phyloP scores from a whole-genome alignment of 2,888 invertebrate genomes.

The Alsophila aescularia region DNA sequence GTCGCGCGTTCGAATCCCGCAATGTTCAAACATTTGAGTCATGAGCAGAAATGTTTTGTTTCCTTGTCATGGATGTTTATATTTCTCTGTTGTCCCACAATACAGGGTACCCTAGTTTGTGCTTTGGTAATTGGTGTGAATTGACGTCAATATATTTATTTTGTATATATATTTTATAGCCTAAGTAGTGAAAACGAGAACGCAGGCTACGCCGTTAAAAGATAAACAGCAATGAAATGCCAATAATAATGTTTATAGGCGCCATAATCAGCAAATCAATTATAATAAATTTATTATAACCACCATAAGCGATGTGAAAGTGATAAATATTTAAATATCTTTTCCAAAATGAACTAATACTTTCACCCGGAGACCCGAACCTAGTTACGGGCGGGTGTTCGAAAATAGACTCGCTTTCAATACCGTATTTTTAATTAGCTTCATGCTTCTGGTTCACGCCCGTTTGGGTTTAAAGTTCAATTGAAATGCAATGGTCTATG shows the following conservation, averaged over 20 bases:
- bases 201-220: neutral
- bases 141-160: too few relatives aligned
- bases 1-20: too few relatives aligned
- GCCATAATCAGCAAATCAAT: conserved; percentile 18
- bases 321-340: conserved; percentile 35
- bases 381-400: conserved; percentile 18
- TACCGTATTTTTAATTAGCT: conserved; percentile 30
- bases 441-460: conserved; percentile 15
- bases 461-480: conserved; percentile 16
- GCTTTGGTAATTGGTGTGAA: too few relatives aligned
- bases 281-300: too few relatives aligned
- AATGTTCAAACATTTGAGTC: too few relatives aligned
- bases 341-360: conserved; percentile 30
- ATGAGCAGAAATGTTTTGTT: too few relatives aligned
- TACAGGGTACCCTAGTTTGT: too few relatives aligned
- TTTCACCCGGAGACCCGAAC: conserved; percentile 42
- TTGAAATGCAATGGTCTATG: conserved; percentile 8
- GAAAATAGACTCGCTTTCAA: conserved; percentile 33
- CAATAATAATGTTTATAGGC: conserved; percentile 14
- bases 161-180: too few relatives aligned
- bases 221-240: conserved; percentile 10
- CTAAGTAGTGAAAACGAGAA: conserved; percentile 2
- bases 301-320: conserved; percentile 38
- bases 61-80: too few relatives aligned
- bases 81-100: too few relatives aligned